A percentile compares a stretch with the other conserved stretches of the same genome.
Conservation (phyloP, 1,140 invertebrate genomes). For the Drosophila eugracilis region DNA sequence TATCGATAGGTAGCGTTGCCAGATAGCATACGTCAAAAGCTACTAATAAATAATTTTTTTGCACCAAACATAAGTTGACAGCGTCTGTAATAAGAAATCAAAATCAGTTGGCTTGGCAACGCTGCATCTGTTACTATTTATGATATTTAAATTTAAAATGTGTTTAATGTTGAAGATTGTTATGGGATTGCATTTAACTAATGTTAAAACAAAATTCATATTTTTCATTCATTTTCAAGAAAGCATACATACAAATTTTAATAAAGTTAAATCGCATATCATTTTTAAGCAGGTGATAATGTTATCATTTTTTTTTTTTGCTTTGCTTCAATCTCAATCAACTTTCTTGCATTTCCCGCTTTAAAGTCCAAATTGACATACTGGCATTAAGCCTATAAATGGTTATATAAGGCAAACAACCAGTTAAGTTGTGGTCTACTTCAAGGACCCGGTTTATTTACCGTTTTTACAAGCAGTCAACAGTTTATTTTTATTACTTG, state of each 20-base stretch:
- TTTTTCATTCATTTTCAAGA: too few species aligned
- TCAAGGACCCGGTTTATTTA: conserved; percentile 38
- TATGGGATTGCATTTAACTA: too few species aligned
- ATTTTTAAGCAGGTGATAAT: too few species aligned
- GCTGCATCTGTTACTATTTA: neutral
- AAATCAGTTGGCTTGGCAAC: neutral
- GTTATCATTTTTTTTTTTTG: too few species aligned
- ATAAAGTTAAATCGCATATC: too few species aligned
- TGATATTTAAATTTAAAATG: neutral
- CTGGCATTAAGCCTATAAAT: conserved; percentile 35
- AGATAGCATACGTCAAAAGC: neutral
- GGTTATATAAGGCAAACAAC: conserved; percentile 33
- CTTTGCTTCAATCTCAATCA: neutral
- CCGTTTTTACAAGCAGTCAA: conserved; percentile 8
- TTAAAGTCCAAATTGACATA: conserved; percentile 25
- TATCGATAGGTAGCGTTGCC: neutral
- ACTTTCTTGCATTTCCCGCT: conserved; percentile 23
- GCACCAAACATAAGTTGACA: neutral
- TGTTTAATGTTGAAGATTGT: neutral
- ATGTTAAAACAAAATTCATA: too few species aligned
- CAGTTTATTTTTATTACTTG: neutral
- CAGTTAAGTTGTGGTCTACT: conserved; percentile 13
- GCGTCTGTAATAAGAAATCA: neutral
- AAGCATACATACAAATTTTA: too few species aligned
- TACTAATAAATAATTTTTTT: neutral